Evolutionary conservation across 2,113 vertebrate species (phyloP).

Genomic region (Ia io): DNA sequence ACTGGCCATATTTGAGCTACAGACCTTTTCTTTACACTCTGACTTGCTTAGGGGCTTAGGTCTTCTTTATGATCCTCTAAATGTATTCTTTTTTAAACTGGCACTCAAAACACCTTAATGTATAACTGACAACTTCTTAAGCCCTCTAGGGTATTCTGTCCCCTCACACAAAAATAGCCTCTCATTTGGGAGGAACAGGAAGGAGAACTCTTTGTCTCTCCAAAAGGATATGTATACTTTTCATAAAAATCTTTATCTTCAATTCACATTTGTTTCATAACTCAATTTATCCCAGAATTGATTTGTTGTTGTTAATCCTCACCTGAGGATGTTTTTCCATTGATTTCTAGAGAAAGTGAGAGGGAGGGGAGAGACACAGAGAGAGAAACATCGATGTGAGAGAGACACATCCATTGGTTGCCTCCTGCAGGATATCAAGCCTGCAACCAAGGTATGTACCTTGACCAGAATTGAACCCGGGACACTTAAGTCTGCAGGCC

Average conservation of each 20-base stretch:
- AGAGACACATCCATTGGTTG: too few species aligned
- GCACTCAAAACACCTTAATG: not conserved
- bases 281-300: not conserved
- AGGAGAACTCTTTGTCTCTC: slow-evolving; percentile 2
- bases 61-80: slow-evolving; percentile 1
- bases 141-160: not conserved
- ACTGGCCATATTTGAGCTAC: not conserved
- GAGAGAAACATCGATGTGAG: too few species aligned
- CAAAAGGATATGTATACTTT: not conserved
- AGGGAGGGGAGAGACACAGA: too few species aligned
- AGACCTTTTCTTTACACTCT: not conserved
- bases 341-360: too few species aligned
- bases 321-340: too few species aligned
- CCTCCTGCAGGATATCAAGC: too few species aligned
- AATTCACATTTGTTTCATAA: slow-evolving; percentile 38
- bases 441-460: too few species aligned
- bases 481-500: too few species aligned
- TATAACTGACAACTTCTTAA: not conserved
- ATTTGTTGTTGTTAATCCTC: not conserved
- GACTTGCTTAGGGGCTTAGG: not conserved
- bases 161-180: not conserved
- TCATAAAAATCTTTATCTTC: not conserved
- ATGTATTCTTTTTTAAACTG: not conserved
- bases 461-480: too few species aligned
- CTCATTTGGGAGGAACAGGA: not conserved